Evolutionary conservation across 1,140 invertebrate species (phyloP).

Genomic region (Drosophila pectinifera): DNA sequence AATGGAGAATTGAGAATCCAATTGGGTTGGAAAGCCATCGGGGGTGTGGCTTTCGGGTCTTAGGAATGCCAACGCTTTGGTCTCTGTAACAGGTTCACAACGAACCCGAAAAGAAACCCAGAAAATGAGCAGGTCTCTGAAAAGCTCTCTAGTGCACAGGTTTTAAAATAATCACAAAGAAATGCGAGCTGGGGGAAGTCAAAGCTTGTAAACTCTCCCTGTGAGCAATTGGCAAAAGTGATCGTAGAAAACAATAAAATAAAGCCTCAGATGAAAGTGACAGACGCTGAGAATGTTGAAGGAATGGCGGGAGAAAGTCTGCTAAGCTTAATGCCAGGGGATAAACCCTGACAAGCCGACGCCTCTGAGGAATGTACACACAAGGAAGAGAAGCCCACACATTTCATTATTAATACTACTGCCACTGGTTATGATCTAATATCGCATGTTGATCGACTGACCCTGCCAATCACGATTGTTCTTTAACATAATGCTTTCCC

Average conservation of each 20-base stretch:
- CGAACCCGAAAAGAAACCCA: neutral
- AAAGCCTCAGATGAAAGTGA: conserved; percentile 12
- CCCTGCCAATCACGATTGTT: conserved; percentile 37
- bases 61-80: conserved; percentile 31
- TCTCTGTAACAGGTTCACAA: conserved; percentile 32
- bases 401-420: neutral
- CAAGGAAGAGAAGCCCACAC: neutral
- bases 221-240: neutral
- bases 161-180: too few species aligned
- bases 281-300: conserved; percentile 15
- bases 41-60: conserved; percentile 27
- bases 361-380: neutral
- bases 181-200: too few species aligned
- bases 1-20: neutral
- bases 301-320: conserved; percentile 28
- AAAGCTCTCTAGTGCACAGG: neutral
- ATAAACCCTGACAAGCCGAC: conserved; percentile 1
- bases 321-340: conserved; percentile 2
- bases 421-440: neutral
- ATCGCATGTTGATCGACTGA: conserved; percentile 3
- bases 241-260: neutral
- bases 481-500: conserved; percentile 38
- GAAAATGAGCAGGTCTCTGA: neutral
- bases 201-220: neutral
- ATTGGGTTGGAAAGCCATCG: conserved; percentile 32